Evolutionary conservation across 2,888 invertebrate species (phyloP), one percentile per base, ranked within the genome.

Genomic region (Morpho achilles): DNA sequence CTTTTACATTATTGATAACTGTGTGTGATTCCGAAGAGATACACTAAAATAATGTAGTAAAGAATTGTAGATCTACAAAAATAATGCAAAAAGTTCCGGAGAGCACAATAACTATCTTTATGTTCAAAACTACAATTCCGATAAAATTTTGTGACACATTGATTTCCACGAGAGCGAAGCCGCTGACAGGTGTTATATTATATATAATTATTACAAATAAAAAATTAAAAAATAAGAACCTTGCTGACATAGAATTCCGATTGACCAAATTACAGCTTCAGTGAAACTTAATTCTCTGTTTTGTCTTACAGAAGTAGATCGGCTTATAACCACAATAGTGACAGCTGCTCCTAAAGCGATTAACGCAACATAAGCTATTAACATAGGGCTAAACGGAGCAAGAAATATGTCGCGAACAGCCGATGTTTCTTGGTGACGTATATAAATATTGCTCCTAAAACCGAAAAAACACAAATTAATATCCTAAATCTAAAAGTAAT

Each of bases 181-280:
- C 16, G 1, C 16, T 16, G 16, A 16, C 16, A 16, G 16, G 16
- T 16, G 1, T 16, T 16, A 16, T 16, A 16, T 16, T 16, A 16
- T 16, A 16, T 16, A 32, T 32, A 32, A 32, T 32, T 32, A 32
- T 32, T 32, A 5, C 5, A 32, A 5, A 32, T 5, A 2, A 5
- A 32, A 32, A 32, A 32, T 32, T 43, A 39, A 8, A 47, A 10
- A 8, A 9, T 10, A 49, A 42, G 50, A 32, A 93, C 93, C 94
- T 91, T 94, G 94, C 80, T 93, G 93, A 68, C 92, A 93, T 66
- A 94, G 87, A 65, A 94, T 92, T 54, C 93, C 93, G 41, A 92
- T 87, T 9, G 92, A 92, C 93, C 93, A 94, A 48, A 94, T 77
- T 0, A 92, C 70, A 0, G 93, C 92, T 66, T 94, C 93, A 0